Conservation (phyloP, 2,888 invertebrate genomes). For the Thecocarcelia acutangulata region DNA sequence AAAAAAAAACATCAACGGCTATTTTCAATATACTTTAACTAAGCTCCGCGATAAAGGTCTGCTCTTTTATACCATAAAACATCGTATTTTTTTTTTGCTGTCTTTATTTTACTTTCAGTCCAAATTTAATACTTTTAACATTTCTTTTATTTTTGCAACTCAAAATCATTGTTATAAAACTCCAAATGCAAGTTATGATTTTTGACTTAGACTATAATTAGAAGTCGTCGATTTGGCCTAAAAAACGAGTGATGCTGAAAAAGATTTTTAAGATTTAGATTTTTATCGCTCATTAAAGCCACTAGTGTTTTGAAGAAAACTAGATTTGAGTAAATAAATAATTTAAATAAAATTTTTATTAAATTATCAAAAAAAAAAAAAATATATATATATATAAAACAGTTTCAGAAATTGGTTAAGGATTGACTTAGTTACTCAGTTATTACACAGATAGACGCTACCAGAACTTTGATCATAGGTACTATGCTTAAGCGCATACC, state of each 20-base stretch:
- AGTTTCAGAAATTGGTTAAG: too few relatives aligned
- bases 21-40: conserved; percentile 34
- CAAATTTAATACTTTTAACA: conserved; percentile 55
- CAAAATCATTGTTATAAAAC: conserved; percentile 44
- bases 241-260: conserved; percentile 20
- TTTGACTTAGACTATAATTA: conserved; percentile 61
- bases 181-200: conserved; percentile 57
- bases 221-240: conserved; percentile 58
- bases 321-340: too few relatives aligned
- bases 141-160: conserved; percentile 15
- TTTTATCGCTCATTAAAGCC: too few relatives aligned
- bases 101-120: conserved; percentile 45
- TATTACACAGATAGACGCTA: too few relatives aligned
- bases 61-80: conserved; percentile 46
- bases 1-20: conserved; percentile 23
- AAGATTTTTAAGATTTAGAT: too few relatives aligned
- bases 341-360: too few relatives aligned
- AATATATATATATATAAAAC: too few relatives aligned
- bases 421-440: too few relatives aligned
- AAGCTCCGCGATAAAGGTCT: conserved; percentile 49
- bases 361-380: too few relatives aligned
- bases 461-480: too few relatives aligned
- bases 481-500: too few relatives aligned
- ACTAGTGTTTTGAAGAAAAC: too few relatives aligned
- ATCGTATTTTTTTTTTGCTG: background rate